Evolutionary conservation across 2,113 vertebrate genomes (phyloP), one percentile per base, ranked within the genome.

Genomic region (Paratilapia polleni): DNA sequence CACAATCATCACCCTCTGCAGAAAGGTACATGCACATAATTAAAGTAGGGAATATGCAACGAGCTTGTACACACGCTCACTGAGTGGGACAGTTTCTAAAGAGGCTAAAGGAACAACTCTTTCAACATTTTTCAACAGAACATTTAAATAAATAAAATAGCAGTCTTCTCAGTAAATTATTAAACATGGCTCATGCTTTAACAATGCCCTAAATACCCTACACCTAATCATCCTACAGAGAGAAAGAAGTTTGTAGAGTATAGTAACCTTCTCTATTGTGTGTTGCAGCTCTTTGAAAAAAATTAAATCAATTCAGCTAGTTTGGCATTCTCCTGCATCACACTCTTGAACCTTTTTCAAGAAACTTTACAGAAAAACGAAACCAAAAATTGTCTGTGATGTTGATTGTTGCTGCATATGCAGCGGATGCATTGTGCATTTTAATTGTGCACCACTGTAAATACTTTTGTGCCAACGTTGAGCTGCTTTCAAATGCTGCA

Each of bases 401-500:
- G 90, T 70, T 84, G 80, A 91, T 76, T 22, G n/a, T 59, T 56
- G 77, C 70, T 87, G 74, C 68, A 78, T 75, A 80, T 74, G 52
- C 47, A 26, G 24, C 19, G n/a, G 52, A 63, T 77, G 24, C 0
- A 3, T 41, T 43, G 52, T 58, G 87, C 75, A 88, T 94, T 86
- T 89, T 89, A 93, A 93, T 86, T 81, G 77, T 59, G 56, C 6
- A 4, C 24, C 68, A 36, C 56, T 82, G 76, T 81, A 88, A 78
- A 81, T 74, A 66, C 64, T 28, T 66, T 77, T 81, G 88, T 86
- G 79, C 74, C 58, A 43, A 81, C 19, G 8, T 47, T 31, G 24
- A 28, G 22, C 73, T 66, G 76, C 57, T 90, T 94, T 88, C 22
- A 12, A 88, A 93, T 90, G 84, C 88, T 43, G 66, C 73, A 52